Conservation (phyloP, 2,113 vertebrate genomes). For the rat (Rattus norvegicus) region DNA sequence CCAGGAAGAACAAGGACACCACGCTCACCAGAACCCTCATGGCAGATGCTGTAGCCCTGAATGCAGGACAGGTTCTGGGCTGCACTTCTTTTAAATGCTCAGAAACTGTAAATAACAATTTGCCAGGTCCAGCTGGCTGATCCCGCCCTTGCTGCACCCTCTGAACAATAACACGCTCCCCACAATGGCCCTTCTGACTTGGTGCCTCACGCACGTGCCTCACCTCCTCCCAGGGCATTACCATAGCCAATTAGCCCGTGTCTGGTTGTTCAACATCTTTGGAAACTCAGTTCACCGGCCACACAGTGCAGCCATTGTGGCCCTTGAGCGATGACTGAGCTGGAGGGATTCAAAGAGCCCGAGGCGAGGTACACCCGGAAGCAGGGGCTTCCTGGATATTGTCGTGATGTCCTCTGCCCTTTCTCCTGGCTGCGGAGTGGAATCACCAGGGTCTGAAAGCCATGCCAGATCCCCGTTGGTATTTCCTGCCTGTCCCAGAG, state of each 20-base stretch:
- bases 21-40: slow-evolving; percentile 47
- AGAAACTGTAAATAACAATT: slow-evolving; percentile 63
- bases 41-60: not conserved
- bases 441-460: fast-evolving
- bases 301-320: slow-evolving; percentile 70
- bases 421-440: not conserved
- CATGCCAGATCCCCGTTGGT: not conserved
- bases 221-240: not conserved
- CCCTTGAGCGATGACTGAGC: not conserved
- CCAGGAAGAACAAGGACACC: slow-evolving; percentile 72
- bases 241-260: not conserved
- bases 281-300: not conserved
- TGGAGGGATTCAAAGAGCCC: not conserved
- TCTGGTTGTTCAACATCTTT: not conserved
- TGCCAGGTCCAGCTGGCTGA: not conserved
- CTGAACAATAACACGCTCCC: not conserved
- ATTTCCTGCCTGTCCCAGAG: not conserved
- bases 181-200: not conserved
- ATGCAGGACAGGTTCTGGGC: not conserved
- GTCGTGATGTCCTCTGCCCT: not conserved
- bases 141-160: not conserved
- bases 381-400: not conserved
- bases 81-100: not conserved
- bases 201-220: not conserved
- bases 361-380: not conserved